These are phyloP conservation scores for Procapra przewalskii DNA, from an alignment of 2,113 vertebrate species.

Conservation along the genomic window DNA sequence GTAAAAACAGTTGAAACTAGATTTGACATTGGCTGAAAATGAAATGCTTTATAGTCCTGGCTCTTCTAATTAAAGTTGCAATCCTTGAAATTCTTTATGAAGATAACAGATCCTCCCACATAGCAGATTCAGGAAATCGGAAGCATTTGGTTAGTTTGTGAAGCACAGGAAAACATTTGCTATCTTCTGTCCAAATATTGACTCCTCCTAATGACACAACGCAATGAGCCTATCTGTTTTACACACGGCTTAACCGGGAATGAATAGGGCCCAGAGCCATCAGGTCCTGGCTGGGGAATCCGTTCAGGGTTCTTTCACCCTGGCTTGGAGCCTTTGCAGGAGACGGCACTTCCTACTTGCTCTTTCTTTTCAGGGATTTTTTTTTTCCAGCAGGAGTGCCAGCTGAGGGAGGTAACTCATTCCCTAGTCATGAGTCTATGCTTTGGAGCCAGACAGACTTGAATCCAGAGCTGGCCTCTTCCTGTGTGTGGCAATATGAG, in stretches of 20 bases:
- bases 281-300: not conserved
- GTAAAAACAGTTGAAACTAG: not conserved
- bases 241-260: not conserved
- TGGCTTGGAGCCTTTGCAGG: not conserved
- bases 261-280: not conserved
- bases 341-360: not conserved
- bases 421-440: not conserved
- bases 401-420: not conserved
- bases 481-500: not conserved
- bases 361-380: not conserved
- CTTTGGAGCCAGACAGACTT: not conserved
- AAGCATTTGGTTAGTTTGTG: slow-evolving; percentile 14
- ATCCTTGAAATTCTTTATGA: slow-evolving; percentile 19
- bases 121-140: slow-evolving; percentile 3
- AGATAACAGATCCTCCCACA: slow-evolving; percentile 7
- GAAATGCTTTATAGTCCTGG: not conserved
- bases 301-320: not conserved
- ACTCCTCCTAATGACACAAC: not conserved
- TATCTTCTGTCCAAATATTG: not conserved
- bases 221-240: not conserved
- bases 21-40: slow-evolving; percentile 1
- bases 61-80: not conserved
- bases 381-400: not conserved
- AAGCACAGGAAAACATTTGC: not conserved
- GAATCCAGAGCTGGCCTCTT: not conserved